A percentile compares a stretch with the other conserved stretches of the same genome.
phyloP scores from a whole-genome alignment of 1,140 invertebrate species.

The Macrobrachium rosenbergii region DNA sequence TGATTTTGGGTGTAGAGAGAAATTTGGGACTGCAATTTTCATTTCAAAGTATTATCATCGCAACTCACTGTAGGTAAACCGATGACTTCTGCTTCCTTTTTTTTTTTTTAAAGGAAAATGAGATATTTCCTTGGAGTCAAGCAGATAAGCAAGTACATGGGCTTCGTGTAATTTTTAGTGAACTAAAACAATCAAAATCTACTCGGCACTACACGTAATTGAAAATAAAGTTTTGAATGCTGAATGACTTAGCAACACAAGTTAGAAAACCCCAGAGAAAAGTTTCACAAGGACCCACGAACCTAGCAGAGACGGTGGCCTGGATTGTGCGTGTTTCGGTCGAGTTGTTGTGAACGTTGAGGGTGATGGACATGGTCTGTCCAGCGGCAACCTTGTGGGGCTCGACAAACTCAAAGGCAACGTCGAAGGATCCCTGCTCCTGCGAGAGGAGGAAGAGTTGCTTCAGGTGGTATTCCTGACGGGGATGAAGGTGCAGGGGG shows the following conservation, averaged over 20 bases:
- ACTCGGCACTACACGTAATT: not conserved
- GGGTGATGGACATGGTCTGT: conserved; percentile 77
- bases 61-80: too few relatives aligned
- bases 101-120: not conserved
- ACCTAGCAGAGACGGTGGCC: conserved; percentile 76
- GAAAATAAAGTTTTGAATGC: not conserved
- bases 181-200: too few relatives aligned
- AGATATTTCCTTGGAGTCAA: not conserved
- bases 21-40: too few relatives aligned
- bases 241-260: not conserved
- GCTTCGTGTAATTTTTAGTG: too few relatives aligned
- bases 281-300: not conserved
- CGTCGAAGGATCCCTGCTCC: conserved; percentile 72
- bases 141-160: too few relatives aligned
- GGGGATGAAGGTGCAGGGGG: not conserved
- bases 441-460: conserved; percentile 74
- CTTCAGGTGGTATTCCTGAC: conserved; percentile 71
- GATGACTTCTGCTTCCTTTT: too few relatives aligned
- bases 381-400: conserved; percentile 80
- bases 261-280: not conserved
- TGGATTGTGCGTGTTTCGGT: conserved; percentile 77
- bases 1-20: too few relatives aligned
- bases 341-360: conserved; percentile 78
- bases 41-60: too few relatives aligned
- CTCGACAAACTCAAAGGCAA: conserved; percentile 79